These are phyloP conservation scores for Yponomeuta evonymella DNA, from an alignment of 2,888 invertebrate genomes.

Conservation along the genomic window DNA sequence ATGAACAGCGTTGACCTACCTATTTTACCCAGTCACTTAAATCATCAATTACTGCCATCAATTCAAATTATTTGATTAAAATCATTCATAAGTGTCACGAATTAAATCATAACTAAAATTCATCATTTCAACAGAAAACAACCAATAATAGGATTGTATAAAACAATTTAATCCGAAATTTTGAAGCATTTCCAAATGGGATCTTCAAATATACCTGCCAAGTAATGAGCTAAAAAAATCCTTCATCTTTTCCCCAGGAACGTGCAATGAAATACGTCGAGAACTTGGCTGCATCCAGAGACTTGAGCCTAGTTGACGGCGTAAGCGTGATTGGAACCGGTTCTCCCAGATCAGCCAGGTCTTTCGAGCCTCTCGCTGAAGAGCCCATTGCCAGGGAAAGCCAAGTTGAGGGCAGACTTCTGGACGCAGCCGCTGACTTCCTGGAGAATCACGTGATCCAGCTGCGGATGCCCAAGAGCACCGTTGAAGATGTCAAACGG, in stretches of 20 bases:
- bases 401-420: conserved; percentile 82
- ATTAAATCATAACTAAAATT: too few species aligned
- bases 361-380: conserved; percentile 80
- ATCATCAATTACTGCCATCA: background rate
- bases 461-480: conserved; percentile 84
- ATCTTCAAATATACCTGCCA: background rate
- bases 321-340: conserved; percentile 71
- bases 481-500: conserved; percentile 84
- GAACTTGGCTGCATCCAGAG: conserved; percentile 63
- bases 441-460: conserved; percentile 88
- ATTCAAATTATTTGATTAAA: background rate
- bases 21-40: background rate
- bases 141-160: too few species aligned
- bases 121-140: too few species aligned
- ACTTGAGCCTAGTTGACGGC: conserved; percentile 77
- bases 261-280: conserved; percentile 83
- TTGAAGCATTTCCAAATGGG: background rate
- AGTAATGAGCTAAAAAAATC: conserved; percentile 1
- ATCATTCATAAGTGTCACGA: too few species aligned
- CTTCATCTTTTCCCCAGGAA: conserved; percentile 69
- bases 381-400: conserved; percentile 84
- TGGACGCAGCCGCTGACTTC: conserved; percentile 86
- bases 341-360: conserved; percentile 74
- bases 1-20: background rate
- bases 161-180: background rate